Conservation (phyloP, 2,888 invertebrate species). For the Pristionchus exspectatus region DNA sequence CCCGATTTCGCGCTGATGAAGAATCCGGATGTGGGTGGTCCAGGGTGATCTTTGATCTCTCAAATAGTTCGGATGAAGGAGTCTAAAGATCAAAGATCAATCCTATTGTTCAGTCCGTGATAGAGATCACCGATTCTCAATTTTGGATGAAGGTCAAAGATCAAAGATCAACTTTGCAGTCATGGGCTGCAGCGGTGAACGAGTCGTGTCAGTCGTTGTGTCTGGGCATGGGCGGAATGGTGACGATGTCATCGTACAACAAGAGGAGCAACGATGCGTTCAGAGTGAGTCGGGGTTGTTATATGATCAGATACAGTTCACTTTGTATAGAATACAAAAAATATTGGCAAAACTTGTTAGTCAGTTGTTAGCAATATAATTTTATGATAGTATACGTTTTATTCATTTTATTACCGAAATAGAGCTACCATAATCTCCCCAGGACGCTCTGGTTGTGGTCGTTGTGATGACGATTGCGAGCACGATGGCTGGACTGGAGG, state of each 20-base stretch:
- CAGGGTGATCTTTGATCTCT: neutral
- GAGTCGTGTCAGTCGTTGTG: slow-evolving; percentile 18
- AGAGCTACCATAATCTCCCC: neutral
- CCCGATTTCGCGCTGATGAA: neutral
- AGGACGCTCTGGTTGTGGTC: neutral
- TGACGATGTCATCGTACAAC: neutral
- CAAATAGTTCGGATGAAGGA: neutral
- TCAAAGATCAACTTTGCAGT: slow-evolving; percentile 1
- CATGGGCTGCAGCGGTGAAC: slow-evolving; percentile 34
- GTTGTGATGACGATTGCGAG: neutral
- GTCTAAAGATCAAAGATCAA: neutral
- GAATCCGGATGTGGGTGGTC: neutral
- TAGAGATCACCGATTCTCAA: too few relatives aligned
- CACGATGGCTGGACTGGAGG: slow-evolving; percentile 5
- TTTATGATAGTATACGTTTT: neutral
- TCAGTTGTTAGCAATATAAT: too few relatives aligned
- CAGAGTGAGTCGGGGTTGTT: neutral
- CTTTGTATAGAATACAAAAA: too few relatives aligned
- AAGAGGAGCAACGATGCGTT: slow-evolving; percentile 26
- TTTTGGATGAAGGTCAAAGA: neutral
- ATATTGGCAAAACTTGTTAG: too few relatives aligned
- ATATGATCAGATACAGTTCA: too few relatives aligned
- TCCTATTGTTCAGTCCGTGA: too few relatives aligned
- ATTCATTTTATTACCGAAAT: neutral
- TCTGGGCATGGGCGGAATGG: slow-evolving; percentile 48